phyloP scores from a whole-genome alignment of 2,888 invertebrate genomes.

The Rhagophthalmus giganteus region DNA sequence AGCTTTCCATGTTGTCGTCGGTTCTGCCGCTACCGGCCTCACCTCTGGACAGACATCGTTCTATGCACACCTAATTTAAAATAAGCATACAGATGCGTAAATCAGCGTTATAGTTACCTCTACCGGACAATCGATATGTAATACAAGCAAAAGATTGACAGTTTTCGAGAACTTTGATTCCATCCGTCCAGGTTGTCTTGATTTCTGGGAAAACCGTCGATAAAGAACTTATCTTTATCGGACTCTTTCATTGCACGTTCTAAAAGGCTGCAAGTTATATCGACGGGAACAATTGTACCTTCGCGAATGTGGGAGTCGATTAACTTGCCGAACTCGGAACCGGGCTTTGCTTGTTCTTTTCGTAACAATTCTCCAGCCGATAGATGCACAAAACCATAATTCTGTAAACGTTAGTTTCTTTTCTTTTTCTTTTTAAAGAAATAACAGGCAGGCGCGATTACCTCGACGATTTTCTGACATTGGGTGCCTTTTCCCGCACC shows the following conservation, averaged over 20 bases:
- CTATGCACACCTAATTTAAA: slow-evolving; percentile 66
- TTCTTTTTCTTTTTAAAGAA: neutral
- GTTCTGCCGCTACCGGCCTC: slow-evolving; percentile 87
- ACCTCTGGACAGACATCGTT: slow-evolving; percentile 85
- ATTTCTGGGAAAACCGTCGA: slow-evolving; percentile 99
- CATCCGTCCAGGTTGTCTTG: slow-evolving; percentile 96
- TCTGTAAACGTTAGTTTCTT: slow-evolving; percentile 37
- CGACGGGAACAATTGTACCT: slow-evolving; percentile 96
- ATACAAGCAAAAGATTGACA: slow-evolving; percentile 79
- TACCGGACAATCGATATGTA: slow-evolving; percentile 89
- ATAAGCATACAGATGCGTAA: too few species aligned
- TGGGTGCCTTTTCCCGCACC: slow-evolving; percentile 98
- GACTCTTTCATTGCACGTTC: slow-evolving; percentile 77
- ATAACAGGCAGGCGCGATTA: slow-evolving; percentile 43
- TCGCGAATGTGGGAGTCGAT: slow-evolving; percentile 91
- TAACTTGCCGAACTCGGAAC: slow-evolving; percentile 85
- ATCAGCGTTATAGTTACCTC: too few species aligned
- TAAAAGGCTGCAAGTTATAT: slow-evolving; percentile 95
- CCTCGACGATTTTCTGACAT: slow-evolving; percentile 83
- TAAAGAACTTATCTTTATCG: slow-evolving; percentile 76
- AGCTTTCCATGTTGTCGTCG: slow-evolving; percentile 90
- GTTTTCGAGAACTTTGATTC: slow-evolving; percentile 80
- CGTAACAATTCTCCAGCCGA: slow-evolving; percentile 94
- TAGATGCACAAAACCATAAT: slow-evolving; percentile 79
- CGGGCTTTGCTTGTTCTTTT: slow-evolving; percentile 82